Percentiles rank a stretch among this genome's conserved stretches.
Evolutionary conservation across 30 jellyfish, hydroid and myxozoan genomes (phyloP).

Genomic region (Turritopsis rubra): DNA sequence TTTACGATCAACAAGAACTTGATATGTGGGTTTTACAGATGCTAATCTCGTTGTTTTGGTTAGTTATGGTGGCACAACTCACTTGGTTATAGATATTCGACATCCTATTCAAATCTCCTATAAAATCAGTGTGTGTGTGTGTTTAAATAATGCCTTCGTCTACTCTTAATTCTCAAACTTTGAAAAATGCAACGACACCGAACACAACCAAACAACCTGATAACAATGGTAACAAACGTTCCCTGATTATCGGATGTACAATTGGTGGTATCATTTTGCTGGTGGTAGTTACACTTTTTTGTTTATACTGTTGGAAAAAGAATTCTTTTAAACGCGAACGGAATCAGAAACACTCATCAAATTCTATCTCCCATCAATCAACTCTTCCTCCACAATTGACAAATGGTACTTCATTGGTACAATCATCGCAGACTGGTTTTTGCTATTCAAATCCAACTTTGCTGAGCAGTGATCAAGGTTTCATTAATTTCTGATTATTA

Average conservation of each 20-base stretch:
- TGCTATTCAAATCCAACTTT: not conserved
- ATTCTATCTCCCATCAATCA: not conserved
- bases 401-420: not conserved
- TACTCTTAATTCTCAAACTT: too few relatives aligned
- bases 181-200: not conserved
- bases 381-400: not conserved
- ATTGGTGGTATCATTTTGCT: not conserved
- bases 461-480: not conserved
- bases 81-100: not conserved
- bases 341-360: not conserved
- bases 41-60: not conserved
- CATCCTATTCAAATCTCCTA: not conserved
- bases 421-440: not conserved
- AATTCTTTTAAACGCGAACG: not conserved
- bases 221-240: not conserved
- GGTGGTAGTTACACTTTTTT: not conserved
- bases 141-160: not conserved
- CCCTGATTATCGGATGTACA: not conserved
- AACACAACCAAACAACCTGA: not conserved
- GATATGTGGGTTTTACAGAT: not conserved
- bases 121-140: not conserved
- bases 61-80: not conserved
- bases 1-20: not conserved
- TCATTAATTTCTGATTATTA: not conserved
- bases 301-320: conserved; percentile 5